Base-by-base conservation (phyloP, 2,113 vertebrate genomes). In the Opisthocomus hoazin region DNA sequence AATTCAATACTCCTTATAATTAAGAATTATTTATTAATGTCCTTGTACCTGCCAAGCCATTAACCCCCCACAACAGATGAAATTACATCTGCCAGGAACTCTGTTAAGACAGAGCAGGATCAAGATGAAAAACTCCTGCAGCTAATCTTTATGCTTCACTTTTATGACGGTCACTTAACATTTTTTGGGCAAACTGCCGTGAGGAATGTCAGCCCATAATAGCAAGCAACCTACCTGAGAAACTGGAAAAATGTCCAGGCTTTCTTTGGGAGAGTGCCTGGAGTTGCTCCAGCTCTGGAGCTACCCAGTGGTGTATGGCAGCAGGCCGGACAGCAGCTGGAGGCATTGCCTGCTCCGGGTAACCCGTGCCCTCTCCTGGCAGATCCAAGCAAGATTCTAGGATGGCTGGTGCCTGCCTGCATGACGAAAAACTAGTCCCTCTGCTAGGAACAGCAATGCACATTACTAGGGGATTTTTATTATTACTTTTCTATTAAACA, bases 11-110 rank as follows among this genome's bases (percentile, higher is more conserved):
- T 87, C 85, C 75, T 87, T 70, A 58, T 94, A 97, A 97, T 97
- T 96, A 97, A 94, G 60, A 94, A 92, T 87, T 89, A 92, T 93
- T 97, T 96, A 84, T 90, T 92, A 95, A 90, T 64, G 95, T 68
- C 57, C 66, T 66, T 41, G 17, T 85, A 89, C 65, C 54, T 93
- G 37, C 48, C 76, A 84, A 93, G 82, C 54, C 50, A 74, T 63
- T 90, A 94, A 91, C 66, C 45, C 61, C 75, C 84, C 30, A 70
- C 18, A 83, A 79, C 53, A 84, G 73, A 86, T 30, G 10, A 81
- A 91, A 92, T 81, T 5, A 50, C n/a, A 81, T 43, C 61, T 73
- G 34, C 61, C 77, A 65, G 50, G 39, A 84, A 43, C 46, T 12
- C 13, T 68, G 39, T 13, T 56, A 74, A 32, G 8, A 84, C 8